Evolutionary conservation across 2,797 vertebrate genomes (phyloP).

Genomic region (Tamandua tetradactyla): DNA sequence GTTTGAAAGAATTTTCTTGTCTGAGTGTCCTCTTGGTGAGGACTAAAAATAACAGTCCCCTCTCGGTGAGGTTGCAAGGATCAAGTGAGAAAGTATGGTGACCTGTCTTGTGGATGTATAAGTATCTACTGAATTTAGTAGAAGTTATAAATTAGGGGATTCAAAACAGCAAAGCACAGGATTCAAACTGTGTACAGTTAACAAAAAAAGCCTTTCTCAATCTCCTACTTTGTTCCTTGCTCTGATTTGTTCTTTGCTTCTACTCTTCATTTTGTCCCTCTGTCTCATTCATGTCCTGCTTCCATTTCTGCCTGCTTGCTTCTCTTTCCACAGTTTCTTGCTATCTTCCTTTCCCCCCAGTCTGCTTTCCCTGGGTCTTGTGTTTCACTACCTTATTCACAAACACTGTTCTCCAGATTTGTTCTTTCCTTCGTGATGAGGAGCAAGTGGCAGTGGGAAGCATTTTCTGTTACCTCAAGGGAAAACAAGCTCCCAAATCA

Average conservation of each 20-base stretch:
- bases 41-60: not conserved
- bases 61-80: rapidly evolving
- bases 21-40: no score
- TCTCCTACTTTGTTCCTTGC: not conserved
- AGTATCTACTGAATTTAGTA: not conserved
- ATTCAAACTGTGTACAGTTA: rapidly evolving
- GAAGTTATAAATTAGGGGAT: not conserved
- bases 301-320: not conserved
- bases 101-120: not conserved
- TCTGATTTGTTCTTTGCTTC: no score
- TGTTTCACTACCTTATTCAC: not conserved
- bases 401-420: not conserved
- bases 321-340: not conserved
- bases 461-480: no score
- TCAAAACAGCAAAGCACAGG: not conserved
- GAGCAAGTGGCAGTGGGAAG: not conserved
- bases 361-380: not conserved
- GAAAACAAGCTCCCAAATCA: not conserved
- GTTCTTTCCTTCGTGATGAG: not conserved
- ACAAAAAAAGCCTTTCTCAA: rapidly evolving
- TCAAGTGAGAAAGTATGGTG: rapidly evolving
- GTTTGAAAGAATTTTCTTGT: not conserved
- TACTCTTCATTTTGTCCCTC: no score
- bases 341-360: not conserved
- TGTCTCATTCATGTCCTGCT: rapidly evolving